These are phyloP conservation scores for Chrysaora quinquecirrha DNA, from an alignment of 30 jellyfish, hydroid and myxozoan species.

Conservation along the genomic window DNA sequence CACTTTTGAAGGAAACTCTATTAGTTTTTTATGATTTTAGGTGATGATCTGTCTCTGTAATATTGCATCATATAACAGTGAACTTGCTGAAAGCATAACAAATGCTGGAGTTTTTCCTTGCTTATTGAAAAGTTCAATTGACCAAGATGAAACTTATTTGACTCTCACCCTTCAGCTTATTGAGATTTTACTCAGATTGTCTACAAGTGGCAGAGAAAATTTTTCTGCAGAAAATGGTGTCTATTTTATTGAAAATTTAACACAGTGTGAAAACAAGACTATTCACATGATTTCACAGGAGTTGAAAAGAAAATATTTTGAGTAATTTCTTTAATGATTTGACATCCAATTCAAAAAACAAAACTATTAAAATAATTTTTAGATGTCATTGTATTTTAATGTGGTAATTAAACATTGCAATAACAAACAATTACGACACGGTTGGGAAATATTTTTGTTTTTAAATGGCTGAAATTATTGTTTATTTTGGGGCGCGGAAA, in stretches of 20 bases:
- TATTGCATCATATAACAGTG: slow-evolving; percentile 27
- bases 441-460: no score
- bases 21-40: slow-evolving; percentile 16
- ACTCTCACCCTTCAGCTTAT: slow-evolving; percentile 32
- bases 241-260: not conserved
- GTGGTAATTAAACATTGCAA: no score
- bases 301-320: not conserved
- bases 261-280: not conserved
- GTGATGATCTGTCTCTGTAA: slow-evolving; percentile 39
- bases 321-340: not conserved
- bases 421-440: no score
- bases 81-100: not conserved
- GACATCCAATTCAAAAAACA: no score
- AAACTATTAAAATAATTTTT: no score
- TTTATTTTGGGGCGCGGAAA: no score
- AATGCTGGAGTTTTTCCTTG: slow-evolving; percentile 25
- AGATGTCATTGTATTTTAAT: no score
- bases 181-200: slow-evolving; percentile 33
- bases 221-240: not conserved
- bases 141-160: not conserved
- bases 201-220: not conserved
- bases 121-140: not conserved
- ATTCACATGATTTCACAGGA: not conserved
- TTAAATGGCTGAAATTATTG: no score
- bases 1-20: not conserved